phyloP scores from a whole-genome alignment of 2,113 vertebrate species.

The Hemiprocne comata region DNA sequence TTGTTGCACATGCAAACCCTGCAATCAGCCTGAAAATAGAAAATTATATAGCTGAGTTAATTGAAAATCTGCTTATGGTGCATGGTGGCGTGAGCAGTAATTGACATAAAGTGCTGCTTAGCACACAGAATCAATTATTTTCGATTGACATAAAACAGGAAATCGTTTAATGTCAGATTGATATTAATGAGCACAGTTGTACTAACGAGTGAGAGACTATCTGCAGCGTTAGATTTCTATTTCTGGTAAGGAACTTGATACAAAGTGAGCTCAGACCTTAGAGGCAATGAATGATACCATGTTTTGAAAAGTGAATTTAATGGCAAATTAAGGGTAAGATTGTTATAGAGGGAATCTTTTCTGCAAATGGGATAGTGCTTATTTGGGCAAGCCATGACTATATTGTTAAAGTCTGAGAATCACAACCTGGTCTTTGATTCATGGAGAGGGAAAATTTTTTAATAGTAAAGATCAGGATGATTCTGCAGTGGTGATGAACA shows the following conservation, averaged over 20 bases:
- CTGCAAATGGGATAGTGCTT: not conserved
- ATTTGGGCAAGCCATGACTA: not conserved
- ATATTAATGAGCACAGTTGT: conserved; percentile 65
- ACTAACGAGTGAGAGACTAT: conserved; percentile 30
- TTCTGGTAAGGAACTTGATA: conserved; percentile 49
- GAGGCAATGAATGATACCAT: not conserved
- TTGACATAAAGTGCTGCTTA: conserved; percentile 69
- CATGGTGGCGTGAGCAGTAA: conserved; percentile 51
- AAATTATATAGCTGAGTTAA: conserved; percentile 62
- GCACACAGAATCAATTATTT: conserved; percentile 68
- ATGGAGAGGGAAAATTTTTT: not conserved
- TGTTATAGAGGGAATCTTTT: not conserved
- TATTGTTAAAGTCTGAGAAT: not conserved
- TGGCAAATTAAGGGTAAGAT: not conserved
- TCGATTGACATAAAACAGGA: conserved; percentile 66
- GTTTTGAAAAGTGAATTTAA: conserved; percentile 14
- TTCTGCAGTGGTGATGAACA: not conserved
- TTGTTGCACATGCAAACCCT: conserved; percentile 35
- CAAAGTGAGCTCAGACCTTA: not conserved
- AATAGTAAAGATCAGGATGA: not conserved
- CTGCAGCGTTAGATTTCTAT: conserved; percentile 46
- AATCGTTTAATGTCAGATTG: conserved; percentile 66
- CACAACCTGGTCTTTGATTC: not conserved
- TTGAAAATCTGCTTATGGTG: conserved; percentile 67
- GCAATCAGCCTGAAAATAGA: conserved; percentile 54